phyloP scores from a whole-genome alignment of 2,797 vertebrate genomes.

The Coccyzus lansbergi region DNA sequence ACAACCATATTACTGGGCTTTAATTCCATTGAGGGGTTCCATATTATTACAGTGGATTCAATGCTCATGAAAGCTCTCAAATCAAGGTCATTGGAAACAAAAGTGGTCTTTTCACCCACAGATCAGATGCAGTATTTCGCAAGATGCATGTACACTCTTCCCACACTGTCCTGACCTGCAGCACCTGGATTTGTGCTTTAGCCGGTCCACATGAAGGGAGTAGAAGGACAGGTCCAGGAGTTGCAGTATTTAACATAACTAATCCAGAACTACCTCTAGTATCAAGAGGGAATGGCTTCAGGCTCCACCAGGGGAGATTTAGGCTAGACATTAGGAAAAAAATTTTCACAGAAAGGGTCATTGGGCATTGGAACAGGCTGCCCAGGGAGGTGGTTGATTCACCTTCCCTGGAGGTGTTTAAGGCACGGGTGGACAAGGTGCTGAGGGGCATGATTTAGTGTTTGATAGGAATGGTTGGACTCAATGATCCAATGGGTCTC shows the following conservation, averaged over 20 bases:
- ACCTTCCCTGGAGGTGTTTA: too few species aligned
- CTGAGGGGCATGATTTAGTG: too few species aligned
- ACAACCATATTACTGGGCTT: constrained; percentile 50
- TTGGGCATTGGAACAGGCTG: too few species aligned
- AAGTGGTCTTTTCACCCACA: constrained; percentile 11
- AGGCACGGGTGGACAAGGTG: too few species aligned
- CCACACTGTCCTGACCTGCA: neutral
- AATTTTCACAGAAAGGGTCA: too few species aligned
- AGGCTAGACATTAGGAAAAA: too few species aligned
- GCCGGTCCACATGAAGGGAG: neutral
- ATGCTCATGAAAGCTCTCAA: constrained; percentile 66
- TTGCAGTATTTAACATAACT: neutral
- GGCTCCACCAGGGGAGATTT: too few species aligned
- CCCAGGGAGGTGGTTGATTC: too few species aligned
- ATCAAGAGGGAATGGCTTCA: too few species aligned
- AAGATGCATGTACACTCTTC: neutral
- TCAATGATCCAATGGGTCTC: too few species aligned
- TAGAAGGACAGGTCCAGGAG: neutral
- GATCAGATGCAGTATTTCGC: neutral
- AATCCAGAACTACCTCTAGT: neutral
- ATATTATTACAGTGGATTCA: constrained; percentile 55
- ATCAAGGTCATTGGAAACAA: constrained; percentile 27
- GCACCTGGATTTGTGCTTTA: neutral
- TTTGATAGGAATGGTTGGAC: too few species aligned
- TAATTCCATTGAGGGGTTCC: constrained; percentile 57